Percentiles rank a stretch among this genome's conserved stretches.
Evolutionary conservation across 92 coral and sea anemone species (phyloP).

Genomic region (Bergia puertoricense): DNA sequence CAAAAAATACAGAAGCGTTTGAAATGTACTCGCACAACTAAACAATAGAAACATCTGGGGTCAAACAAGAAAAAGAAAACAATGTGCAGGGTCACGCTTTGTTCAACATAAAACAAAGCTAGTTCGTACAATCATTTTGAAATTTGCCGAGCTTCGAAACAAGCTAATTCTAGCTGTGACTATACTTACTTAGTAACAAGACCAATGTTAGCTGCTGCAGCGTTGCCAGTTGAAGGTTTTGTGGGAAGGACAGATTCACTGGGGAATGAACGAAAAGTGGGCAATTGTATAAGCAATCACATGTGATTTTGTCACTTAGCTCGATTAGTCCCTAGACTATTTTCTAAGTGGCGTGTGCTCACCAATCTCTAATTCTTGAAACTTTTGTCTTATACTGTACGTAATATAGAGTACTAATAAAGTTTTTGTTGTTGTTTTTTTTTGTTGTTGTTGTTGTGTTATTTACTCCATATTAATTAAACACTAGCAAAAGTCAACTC

Average conservation of each 20-base stretch:
- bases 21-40: background rate
- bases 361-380: too few species aligned
- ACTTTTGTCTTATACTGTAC: too few species aligned
- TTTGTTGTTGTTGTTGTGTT: too few species aligned
- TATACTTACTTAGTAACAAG: conserved; percentile 40
- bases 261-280: background rate
- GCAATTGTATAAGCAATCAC: background rate
- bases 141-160: too few species aligned
- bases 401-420: too few species aligned
- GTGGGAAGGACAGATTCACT: conserved; percentile 24
- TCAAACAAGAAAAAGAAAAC: background rate
- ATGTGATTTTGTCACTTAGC: too few species aligned
- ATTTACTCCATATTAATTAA: background rate
- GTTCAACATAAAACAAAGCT: background rate
- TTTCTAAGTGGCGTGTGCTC: too few species aligned
- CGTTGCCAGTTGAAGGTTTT: conserved; percentile 22
- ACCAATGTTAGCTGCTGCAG: conserved; percentile 1
- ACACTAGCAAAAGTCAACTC: background rate
- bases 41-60: background rate
- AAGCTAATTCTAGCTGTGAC: background rate
- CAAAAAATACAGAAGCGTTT: too few species aligned
- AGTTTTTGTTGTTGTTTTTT: too few species aligned
- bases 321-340: too few species aligned
- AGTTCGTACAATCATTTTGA: too few species aligned
- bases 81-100: too few species aligned